Base-by-base conservation (phyloP, 2,797 vertebrate species). In the Miichthys miiuy region DNA sequence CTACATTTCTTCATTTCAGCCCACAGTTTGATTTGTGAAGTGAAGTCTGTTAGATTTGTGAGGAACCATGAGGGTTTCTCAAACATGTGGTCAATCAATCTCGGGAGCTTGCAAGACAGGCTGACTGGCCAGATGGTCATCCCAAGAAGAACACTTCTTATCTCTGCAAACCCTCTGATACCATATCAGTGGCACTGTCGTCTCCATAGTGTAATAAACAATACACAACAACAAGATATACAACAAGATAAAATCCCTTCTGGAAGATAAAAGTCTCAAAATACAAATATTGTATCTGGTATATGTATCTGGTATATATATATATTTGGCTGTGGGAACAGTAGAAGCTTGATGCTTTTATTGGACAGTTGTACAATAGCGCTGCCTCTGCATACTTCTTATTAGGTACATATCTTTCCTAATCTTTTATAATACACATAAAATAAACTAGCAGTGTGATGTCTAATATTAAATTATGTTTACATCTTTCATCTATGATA, bases 11-110 rank as follows among this genome's bases (percentile, higher is more conserved):
- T 62, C 34, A 57, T 56, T 64, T 60, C 60, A 72, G 63, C 44
- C 46, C 13, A 34, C 23, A 62, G 56, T 74, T 63, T 72, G 61
- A 70, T 64, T 82, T 50, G 20, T 67, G 30, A 54, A 46, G 20
- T 69, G 30, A 50, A 41, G 65, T 41, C 14, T 56, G 42, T 55
- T 34, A 68, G 12, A 72, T 51, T 14, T 17, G 17, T 47, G 20
- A 42, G 56, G 63, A 56, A 60, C 8, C 27, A 7, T 12, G 16
- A 10, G 27, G 20, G 4, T 38, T 48, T 23, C 30, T 25, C 0
- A 1, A 30, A 50, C 6, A 52, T 20, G 5, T n/a, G n/a, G 21
- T 75, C 8, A 52, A 30, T 34, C 34, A 62, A 55, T 34, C 16
- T 42, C 34, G 6, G 63, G 46, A 21, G 17, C 16, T 27, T 27